Conservation (phyloP, 2,888 invertebrate genomes). For the Pyrochroa serraticornis region DNA sequence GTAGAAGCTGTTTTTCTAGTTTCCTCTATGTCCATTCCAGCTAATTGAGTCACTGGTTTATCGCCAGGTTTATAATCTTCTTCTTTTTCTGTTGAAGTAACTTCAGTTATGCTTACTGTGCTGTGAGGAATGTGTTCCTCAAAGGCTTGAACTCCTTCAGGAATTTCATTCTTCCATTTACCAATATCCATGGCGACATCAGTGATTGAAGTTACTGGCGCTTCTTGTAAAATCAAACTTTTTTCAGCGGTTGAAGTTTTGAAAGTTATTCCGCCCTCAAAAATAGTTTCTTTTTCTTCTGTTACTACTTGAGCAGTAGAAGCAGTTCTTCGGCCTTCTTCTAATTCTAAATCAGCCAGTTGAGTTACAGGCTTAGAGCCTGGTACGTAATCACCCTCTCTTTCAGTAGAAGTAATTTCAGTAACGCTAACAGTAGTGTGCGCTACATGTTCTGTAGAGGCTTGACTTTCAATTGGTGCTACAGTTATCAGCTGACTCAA, state of each 20-base stretch:
- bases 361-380: conserved; percentile 4
- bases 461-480: conserved; percentile 29
- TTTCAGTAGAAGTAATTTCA: conserved; percentile 35
- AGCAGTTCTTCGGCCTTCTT: conserved; percentile 32
- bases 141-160: conserved; percentile 32
- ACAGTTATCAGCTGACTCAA: conserved; percentile 37
- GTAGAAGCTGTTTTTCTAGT: conserved; percentile 10
- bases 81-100: conserved; percentile 37
- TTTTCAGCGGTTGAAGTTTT: conserved; percentile 57
- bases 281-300: conserved; percentile 39
- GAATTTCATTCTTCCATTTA: conserved; percentile 31
- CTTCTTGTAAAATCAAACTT: conserved; percentile 49
- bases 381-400: conserved; percentile 4
- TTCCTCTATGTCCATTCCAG: conserved; percentile 12
- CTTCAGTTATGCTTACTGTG: conserved; percentile 37
- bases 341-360: conserved; percentile 6
- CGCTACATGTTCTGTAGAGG: conserved; percentile 36
- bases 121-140: conserved; percentile 35
- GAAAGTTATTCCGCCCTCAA: conserved; percentile 32
- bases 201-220: conserved; percentile 38
- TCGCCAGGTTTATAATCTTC: conserved; percentile 6
- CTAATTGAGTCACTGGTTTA: conserved; percentile 10
- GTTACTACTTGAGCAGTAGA: conserved; percentile 36
- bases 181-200: conserved; percentile 38
- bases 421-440: conserved; percentile 38